A percentile compares a stretch with the other conserved stretches of the same genome.
These are phyloP conservation scores for Rhizomys pruinosus DNA, from an alignment of 2,113 vertebrate species.

Conservation along the genomic window DNA sequence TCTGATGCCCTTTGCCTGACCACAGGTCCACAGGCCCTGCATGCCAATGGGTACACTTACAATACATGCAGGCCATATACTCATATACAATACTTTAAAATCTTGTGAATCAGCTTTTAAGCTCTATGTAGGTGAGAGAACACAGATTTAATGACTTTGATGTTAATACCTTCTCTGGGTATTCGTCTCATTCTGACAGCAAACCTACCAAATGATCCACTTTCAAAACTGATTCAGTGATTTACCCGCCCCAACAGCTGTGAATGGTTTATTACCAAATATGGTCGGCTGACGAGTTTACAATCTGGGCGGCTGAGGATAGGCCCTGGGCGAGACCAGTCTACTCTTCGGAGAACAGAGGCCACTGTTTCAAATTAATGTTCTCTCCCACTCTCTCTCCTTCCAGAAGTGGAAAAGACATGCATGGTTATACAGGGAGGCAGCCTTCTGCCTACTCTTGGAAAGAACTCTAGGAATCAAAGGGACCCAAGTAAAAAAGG, in stretches of 20 bases:
- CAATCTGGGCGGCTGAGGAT: not conserved
- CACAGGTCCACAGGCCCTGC: too few species aligned
- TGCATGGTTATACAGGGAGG: too few species aligned
- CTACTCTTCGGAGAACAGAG: not conserved
- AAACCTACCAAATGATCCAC: not conserved
- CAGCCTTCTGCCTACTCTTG: not conserved
- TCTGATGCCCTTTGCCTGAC: too few species aligned
- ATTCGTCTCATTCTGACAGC: not conserved
- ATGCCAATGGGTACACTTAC: too few species aligned
- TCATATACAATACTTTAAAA: not conserved
- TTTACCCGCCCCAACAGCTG: constrained; percentile 22
- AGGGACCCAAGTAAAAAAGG: not conserved
- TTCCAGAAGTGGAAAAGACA: not conserved
- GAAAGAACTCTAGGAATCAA: not conserved
- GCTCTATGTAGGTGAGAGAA: not conserved
- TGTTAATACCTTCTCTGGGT: not conserved
- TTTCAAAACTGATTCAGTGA: not conserved
- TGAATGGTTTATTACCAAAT: constrained; percentile 56
- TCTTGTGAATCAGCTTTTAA: not conserved
- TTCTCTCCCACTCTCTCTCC: not conserved
- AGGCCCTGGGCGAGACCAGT: not conserved
- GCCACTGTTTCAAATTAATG: not conserved
- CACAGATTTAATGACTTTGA: not conserved
- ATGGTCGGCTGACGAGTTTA: constrained; percentile 4
- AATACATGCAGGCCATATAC: too few species aligned